These are phyloP conservation scores for Periphyllus acericola DNA, from an alignment of 2,888 invertebrate genomes.

Conservation along the genomic window DNA sequence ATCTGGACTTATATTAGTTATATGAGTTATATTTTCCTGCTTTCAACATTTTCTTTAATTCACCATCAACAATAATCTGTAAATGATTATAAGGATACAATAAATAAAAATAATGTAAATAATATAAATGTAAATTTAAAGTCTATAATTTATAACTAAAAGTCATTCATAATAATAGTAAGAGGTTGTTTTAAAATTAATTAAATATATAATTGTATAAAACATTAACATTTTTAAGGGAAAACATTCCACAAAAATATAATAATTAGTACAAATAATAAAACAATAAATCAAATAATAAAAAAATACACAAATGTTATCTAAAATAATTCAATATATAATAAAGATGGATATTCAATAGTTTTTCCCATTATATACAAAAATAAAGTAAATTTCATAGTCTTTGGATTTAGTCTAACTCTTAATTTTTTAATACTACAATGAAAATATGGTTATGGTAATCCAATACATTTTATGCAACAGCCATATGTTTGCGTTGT, in stretches of 20 bases:
- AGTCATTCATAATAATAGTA: neutral
- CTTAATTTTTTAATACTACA: neutral
- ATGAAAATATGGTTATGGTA: neutral
- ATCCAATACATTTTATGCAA: neutral
- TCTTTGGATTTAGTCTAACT: neutral
- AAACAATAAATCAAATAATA: neutral
- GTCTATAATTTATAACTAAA: neutral
- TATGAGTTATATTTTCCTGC: too few relatives aligned
- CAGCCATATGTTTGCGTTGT: slow-evolving; percentile 59
- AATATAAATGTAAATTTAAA: too few relatives aligned
- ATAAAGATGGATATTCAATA: neutral
- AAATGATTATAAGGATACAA: too few relatives aligned
- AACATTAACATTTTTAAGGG: neutral
- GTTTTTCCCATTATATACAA: neutral
- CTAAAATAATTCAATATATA: neutral
- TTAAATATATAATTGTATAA: neutral
- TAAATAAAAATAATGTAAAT: too few relatives aligned
- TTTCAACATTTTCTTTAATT: neutral
- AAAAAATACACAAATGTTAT: neutral
- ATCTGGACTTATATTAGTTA: too few relatives aligned
- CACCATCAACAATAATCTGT: neutral
- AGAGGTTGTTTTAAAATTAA: neutral
- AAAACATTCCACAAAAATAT: neutral
- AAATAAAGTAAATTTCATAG: neutral
- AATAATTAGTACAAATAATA: neutral